A percentile compares a stretch with the other conserved stretches of the same genome.
phyloP scores from a whole-genome alignment of 2,888 invertebrate genomes.

The Alsophila aescularia region DNA sequence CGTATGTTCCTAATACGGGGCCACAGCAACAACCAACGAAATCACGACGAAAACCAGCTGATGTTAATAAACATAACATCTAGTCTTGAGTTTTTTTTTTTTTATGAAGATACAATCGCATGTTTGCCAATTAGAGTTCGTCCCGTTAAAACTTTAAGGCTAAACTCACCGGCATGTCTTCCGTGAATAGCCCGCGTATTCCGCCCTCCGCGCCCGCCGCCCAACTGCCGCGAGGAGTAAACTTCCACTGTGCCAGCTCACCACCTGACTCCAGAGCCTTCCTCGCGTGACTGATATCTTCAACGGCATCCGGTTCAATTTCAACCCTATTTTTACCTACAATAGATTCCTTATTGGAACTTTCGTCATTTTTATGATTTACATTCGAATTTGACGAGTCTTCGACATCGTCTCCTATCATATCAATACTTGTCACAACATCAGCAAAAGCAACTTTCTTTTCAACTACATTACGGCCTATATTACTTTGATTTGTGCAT shows the following conservation, averaged over 20 bases:
- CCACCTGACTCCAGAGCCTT: conserved; percentile 76
- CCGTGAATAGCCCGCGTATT: conserved; percentile 63
- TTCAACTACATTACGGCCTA: conserved; percentile 44
- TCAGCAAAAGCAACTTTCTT: conserved; percentile 59
- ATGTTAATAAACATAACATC: not conserved
- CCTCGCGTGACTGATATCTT: conserved; percentile 75
- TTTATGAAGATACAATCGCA: conserved; percentile 1
- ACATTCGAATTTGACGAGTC: conserved; percentile 78
- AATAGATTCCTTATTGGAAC: conserved; percentile 48
- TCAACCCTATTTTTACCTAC: conserved; percentile 51
- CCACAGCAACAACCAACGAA: not conserved
- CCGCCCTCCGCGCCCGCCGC: conserved; percentile 70
- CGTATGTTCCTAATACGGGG: not conserved
- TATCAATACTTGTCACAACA: conserved; percentile 60
- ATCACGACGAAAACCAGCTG: not conserved
- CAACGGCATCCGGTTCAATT: conserved; percentile 46
- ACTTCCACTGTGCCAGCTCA: conserved; percentile 77
- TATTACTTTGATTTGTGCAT: conserved; percentile 47
- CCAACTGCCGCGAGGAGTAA: conserved; percentile 70
- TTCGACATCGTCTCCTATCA: conserved; percentile 73
- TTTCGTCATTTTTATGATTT: conserved; percentile 50
- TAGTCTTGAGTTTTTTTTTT: no score
- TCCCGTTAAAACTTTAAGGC: conserved; percentile 24
- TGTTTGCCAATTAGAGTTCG: conserved; percentile 3
- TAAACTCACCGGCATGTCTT: conserved; percentile 76